Conservation (phyloP, 2,797 vertebrate species). For the Schizopygopsis malacanthus region DNA sequence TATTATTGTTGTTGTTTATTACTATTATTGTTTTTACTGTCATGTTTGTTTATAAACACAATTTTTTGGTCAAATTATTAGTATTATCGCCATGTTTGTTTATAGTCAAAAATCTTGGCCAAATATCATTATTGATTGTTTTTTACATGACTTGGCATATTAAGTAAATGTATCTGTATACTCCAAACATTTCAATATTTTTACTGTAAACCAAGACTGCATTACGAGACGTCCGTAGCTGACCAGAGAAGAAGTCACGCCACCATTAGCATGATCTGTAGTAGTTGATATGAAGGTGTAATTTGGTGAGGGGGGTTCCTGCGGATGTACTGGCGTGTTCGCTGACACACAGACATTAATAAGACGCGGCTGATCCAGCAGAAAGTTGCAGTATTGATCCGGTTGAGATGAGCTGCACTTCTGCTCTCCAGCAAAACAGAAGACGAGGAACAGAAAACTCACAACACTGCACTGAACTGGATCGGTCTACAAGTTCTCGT, state of each 20-base stretch:
- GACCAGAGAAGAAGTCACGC: not conserved
- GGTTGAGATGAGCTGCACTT: conserved; percentile 36
- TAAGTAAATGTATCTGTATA: not conserved
- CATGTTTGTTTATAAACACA: no score
- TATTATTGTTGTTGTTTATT: no score
- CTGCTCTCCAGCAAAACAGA: not conserved
- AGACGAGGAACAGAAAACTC: not conserved
- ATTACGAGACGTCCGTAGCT: not conserved
- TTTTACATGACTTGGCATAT: not conserved
- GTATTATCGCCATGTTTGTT: no score
- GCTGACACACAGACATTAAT: conserved; percentile 34
- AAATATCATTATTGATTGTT: no score
- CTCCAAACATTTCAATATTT: not conserved
- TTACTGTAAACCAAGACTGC: not conserved
- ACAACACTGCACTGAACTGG: not conserved
- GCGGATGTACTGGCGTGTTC: not conserved
- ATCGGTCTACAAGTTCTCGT: not conserved
- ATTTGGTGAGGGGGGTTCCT: not conserved
- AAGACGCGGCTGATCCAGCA: conserved; percentile 47
- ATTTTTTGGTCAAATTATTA: no score
- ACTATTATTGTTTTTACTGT: no score
- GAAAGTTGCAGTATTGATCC: conserved; percentile 60
- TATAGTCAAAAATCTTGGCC: no score
- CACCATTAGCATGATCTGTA: not conserved
- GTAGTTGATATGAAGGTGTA: no score